Evolutionary conservation across 2,888 invertebrate genomes (phyloP), one percentile per base, ranked within the genome.

Genomic region (Andricus curvator): DNA sequence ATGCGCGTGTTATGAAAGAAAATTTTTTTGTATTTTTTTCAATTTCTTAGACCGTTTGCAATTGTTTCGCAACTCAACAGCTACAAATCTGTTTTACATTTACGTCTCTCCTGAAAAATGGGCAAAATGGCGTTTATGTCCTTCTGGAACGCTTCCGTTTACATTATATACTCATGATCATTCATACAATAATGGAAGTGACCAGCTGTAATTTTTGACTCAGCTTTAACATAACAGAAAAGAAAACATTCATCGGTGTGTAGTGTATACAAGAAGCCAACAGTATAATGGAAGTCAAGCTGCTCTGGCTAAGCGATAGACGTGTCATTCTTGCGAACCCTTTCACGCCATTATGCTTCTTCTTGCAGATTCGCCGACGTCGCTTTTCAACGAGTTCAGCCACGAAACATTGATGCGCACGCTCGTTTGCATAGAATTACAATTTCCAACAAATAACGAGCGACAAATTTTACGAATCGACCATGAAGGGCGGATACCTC

Each of bases 381-480:
- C 33, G 56, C 56, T 74, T 56, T 74, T 74, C 70, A 74, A 20
- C 48, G 17, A 5, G 13, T 48, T 48, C 17, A 48, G 3, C 48
- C 48, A 29, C 56, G 15, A 15, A 33, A 56, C 74, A 33, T 29
- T 74, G n/a, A 74, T 60, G 29, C 56, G 25, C n/a, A 56, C 29
- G 11, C 74, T 74, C 56, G 51, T 74, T 74, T 74, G 74, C 74
- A 74, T 74, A 74, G 60, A 74, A 37, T 56, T 74, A 56, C 74
- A 56, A 74, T 74, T 74, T 74, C 56, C 74, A 33, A 17, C n/a
- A 60, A 74, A 56, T 56, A 56, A 74, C 22, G 74, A 74, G 51
- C 74, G 37, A n/a, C 13, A 64, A 64, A 64, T 64, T 64, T 29
- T 15, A 64, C 64, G 64, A 64, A 64, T 64, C 15, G 17, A 29